Base-by-base conservation (phyloP, 2,113 vertebrate species). In the Lamprologus ornatipinnis region DNA sequence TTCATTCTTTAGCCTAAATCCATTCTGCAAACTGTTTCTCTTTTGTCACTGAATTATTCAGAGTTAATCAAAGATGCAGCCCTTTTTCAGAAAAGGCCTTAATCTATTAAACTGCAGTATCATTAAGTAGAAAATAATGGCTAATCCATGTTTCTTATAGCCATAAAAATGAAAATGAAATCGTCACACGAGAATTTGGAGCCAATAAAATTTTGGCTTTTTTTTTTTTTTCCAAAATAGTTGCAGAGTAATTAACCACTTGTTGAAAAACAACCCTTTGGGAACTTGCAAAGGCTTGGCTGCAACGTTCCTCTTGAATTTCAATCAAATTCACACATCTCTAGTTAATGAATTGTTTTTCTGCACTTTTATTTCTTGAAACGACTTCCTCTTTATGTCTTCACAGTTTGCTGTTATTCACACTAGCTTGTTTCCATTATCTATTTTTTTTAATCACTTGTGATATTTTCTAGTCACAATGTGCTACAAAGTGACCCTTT, bases 401-500 rank as follows among this genome's bases (percentile, higher is more conserved):
- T 60, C n/a, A 28, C 35, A 35, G 28, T 68, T 70, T 85, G 75
- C 55, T 31, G n/a, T 17, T 84, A 28, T 87, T n/a, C 42, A 42
- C 23, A 7, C 78, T 75, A 49, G 63, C 81, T 81, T 55, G 37
- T 75, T 17, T n/a, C 54, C 53, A 58, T 87, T 89, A 42, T 87
- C 23, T 83, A 9, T 68, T 68, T 79, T 57, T 82, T 84, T 55
- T 63, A 14, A 53, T 87, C 68, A 21, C 82, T 91, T 58, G 35
- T 47, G 28, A 58, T 65, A 68, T 57, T 4, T 82, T 82, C 63
- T 89, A 83, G 90, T 81, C 19, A 75, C 49, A 83, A 57, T 17
- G 13, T 17, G 53, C 65, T 17, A 92, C 88, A 92, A 94, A 92
- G 90, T 28, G 0, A 17, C 23, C 81, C 58, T 89, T 92, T 63